These are phyloP conservation scores for Pseudonaja textilis DNA, from an alignment of 2,113 vertebrate species.

Conservation along the genomic window DNA sequence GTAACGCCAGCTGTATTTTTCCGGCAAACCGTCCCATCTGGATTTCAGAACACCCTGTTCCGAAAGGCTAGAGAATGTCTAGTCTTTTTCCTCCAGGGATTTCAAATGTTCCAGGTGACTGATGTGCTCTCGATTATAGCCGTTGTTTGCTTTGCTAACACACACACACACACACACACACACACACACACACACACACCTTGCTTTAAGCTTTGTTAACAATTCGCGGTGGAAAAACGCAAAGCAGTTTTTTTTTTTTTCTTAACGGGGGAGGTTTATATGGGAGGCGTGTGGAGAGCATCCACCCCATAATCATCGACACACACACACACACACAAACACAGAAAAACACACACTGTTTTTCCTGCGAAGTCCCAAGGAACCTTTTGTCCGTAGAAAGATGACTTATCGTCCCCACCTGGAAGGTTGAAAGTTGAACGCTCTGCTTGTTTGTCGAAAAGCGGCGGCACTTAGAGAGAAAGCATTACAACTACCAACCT, in stretches of 20 bases:
- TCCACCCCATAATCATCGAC: not conserved
- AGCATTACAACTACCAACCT: not conserved
- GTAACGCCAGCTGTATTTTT: not conserved
- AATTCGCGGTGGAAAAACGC: not conserved
- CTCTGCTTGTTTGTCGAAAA: not conserved
- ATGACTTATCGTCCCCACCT: not conserved
- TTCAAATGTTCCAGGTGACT: not conserved
- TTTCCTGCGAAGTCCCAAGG: not conserved
- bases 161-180: not conserved
- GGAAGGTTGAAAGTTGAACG: not conserved
- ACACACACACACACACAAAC: no score
- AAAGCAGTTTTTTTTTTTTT: not conserved
- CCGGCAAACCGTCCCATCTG: not conserved
- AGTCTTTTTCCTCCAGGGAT: not conserved
- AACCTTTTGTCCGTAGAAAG: not conserved
- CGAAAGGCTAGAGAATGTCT: not conserved
- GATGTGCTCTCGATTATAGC: not conserved
- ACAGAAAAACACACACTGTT: not conserved
- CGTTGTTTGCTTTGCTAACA: not conserved
- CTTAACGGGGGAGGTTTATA: not conserved
- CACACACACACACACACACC: not conserved
- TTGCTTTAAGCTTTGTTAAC: not conserved
- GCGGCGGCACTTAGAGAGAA: not conserved
- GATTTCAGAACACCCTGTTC: not conserved
- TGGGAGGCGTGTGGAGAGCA: not conserved